phyloP scores from a whole-genome alignment of 1,140 invertebrate species.

The Aphelenchoides fujianensis region DNA sequence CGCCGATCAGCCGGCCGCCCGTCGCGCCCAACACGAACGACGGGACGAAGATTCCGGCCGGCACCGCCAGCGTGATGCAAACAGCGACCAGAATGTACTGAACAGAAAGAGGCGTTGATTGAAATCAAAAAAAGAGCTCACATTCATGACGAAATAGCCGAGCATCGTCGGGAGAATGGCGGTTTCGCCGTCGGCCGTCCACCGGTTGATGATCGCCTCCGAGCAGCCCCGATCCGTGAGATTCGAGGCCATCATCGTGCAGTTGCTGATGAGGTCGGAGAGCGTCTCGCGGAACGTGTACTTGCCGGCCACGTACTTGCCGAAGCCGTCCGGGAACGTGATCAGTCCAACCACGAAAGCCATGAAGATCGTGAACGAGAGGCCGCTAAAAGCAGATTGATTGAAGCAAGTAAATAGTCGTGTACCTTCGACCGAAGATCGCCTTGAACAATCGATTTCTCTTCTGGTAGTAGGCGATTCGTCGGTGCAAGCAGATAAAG shows the following conservation, averaged over 20 bases:
- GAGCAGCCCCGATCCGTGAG: constrained; percentile 40
- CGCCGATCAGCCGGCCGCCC: constrained; percentile 79
- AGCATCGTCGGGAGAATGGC: constrained; percentile 34
- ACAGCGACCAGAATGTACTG: constrained; percentile 90
- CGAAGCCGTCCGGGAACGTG: constrained; percentile 55
- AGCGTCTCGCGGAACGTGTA: constrained; percentile 60
- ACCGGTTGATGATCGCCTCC: constrained; percentile 43
- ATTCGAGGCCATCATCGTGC: constrained; percentile 51
- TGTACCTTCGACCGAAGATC: constrained; percentile 57
- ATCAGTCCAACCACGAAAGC: constrained; percentile 55
- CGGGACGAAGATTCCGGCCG: constrained; percentile 91
- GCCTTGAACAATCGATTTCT: constrained; percentile 45
- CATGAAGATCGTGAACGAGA: constrained; percentile 55
- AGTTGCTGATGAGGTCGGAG: constrained; percentile 55
- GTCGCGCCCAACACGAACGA: constrained; percentile 90
- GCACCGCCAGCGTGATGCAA: constrained; percentile 88
- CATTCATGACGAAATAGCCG: constrained; percentile 57
- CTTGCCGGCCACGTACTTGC: constrained; percentile 53
- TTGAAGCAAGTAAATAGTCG: constrained; percentile 1
- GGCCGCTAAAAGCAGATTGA: constrained; percentile 31
- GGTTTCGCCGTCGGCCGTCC: constrained; percentile 42
- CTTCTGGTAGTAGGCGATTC: constrained; percentile 50
- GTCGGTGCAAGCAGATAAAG: constrained; percentile 87
- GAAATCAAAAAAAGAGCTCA: constrained; percentile 24
- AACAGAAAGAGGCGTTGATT: too few species aligned